Percentiles rank a stretch among this genome's conserved stretches.
phyloP scores from a whole-genome alignment of 2,888 invertebrate genomes.

The Polyploca ridens region DNA sequence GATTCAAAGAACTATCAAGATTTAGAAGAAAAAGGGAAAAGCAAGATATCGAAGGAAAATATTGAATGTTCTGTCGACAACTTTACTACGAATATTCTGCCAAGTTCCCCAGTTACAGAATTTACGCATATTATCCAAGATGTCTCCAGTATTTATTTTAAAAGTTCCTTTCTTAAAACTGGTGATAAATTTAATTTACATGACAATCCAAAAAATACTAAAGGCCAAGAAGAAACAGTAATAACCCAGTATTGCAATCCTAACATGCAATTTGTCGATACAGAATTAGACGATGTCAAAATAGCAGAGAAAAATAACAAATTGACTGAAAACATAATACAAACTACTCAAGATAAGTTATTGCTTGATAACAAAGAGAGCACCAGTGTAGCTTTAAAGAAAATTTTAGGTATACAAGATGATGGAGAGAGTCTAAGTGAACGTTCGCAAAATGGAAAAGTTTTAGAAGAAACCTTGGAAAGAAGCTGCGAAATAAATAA shows the following conservation, averaged over 20 bases:
- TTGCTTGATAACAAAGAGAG: not conserved
- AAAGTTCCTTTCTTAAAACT: not conserved
- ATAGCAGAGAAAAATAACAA: not conserved
- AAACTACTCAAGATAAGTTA: too few relatives aligned
- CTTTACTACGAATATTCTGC: too few relatives aligned
- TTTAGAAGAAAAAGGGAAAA: not conserved
- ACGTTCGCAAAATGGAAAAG: not conserved
- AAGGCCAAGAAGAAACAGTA: not conserved
- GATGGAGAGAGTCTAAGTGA: not conserved
- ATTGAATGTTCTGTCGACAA: not conserved
- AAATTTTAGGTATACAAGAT: constrained; percentile 14
- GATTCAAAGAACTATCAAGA: not conserved
- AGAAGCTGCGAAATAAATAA: not conserved
- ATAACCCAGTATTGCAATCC: not conserved
- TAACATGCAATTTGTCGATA: not conserved
- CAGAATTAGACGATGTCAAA: not conserved
- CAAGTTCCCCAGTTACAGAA: not conserved
- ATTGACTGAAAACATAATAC: not conserved
- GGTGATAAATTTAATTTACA: not conserved
- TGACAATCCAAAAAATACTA: not conserved
- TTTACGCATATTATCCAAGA: not conserved
- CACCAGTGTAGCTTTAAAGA: constrained; percentile 21
- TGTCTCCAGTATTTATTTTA: not conserved
- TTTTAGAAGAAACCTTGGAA: not conserved
- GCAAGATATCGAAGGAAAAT: not conserved